A percentile compares a stretch with the other conserved stretches of the same genome.
phyloP scores from a whole-genome alignment of 2,888 invertebrate genomes.

The Byasa hedistus region DNA sequence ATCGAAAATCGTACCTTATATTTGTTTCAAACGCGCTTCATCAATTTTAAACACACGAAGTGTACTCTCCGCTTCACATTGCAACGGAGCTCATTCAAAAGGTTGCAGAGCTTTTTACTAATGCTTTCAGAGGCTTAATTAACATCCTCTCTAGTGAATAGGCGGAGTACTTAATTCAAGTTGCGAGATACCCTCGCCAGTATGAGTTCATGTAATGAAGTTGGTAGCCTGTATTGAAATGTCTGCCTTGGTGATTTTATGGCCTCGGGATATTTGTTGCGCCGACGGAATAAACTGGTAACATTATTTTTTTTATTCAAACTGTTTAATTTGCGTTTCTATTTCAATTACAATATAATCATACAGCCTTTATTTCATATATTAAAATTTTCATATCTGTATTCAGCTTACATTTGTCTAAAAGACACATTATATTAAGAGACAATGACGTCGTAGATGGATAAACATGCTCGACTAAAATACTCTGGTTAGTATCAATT shows the following conservation, averaged over 20 bases:
- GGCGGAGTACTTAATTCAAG: conserved; percentile 60
- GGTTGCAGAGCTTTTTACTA: conserved; percentile 64
- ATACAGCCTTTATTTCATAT: too few relatives aligned
- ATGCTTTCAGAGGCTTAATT: conserved; percentile 72
- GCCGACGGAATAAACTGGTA: background rate
- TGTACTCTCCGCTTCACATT: conserved; percentile 44
- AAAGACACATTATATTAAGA: too few relatives aligned
- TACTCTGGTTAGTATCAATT: too few relatives aligned
- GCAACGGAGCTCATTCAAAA: conserved; percentile 56
- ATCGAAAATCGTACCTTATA: conserved; percentile 16
- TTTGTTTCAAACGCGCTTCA: conserved; percentile 43
- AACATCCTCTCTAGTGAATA: conserved; percentile 70
- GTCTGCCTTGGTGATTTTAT: conserved; percentile 23
- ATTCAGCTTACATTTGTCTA: too few relatives aligned
- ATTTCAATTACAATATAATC: too few relatives aligned
- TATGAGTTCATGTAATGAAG: conserved; percentile 39
- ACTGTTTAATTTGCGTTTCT: too few relatives aligned
- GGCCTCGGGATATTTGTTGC: conserved; percentile 23
- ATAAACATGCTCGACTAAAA: too few relatives aligned
- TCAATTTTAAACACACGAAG: conserved; percentile 55
- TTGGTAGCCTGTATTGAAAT: conserved; percentile 32
- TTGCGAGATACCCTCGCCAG: conserved; percentile 41
- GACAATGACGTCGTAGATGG: too few relatives aligned
- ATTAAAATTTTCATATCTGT: too few relatives aligned
- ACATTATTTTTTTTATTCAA: background rate